Evolutionary conservation across 2,888 invertebrate species (phyloP), one percentile per base, ranked within the genome.

Genomic region (Caenorhabditis japonica): DNA sequence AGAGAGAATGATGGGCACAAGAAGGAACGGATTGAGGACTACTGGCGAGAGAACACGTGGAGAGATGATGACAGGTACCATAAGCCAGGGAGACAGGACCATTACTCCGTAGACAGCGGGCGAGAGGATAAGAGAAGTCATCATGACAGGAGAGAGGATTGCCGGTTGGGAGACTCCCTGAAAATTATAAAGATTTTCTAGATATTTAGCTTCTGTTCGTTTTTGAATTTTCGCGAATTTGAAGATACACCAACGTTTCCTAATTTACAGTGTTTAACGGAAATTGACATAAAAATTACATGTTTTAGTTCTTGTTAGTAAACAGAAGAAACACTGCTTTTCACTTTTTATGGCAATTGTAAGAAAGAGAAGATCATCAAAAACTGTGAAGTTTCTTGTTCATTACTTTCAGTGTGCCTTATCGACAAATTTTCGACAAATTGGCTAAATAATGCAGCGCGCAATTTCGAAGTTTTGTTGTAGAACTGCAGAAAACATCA

Each of bases 1-100:
- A 2, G 76, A 69, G 8, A 82, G 43, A 19, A 84, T 75, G 33
- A 84, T 53, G 0, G 84, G 83, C 1, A 69, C 70, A 55, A 83
- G 71, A 19, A 79, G 47, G 61, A 81, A 61, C 0, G 80, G 79
- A 27, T 60, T 69, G 46, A 80, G 60, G 17, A 68, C 64, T 36
- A 79, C 46, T 2, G 74, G 75, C 2, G 59, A 61, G 1, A 76
- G 46, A 21, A 69, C 13, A 43, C 76, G 72, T 13, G 76, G 75
- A 12, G 64, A 70, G 4, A 64, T 19, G 17, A 72, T 52, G 52
- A 82, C 75, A 4, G 81, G 79, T 5, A 83, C 79, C 47, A 83
- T 75, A 0, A 76, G 25, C 79, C 81, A 80, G 12, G 83, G 82
- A 10, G 80, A 80, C 34, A 81, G 56, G 30, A 81, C 49, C 39